Percentiles rank a stretch among this genome's conserved stretches.
phyloP scores from a whole-genome alignment of 30 jellyfish, hydroid and myxozoan genomes.

The Catostylus mosaicus region DNA sequence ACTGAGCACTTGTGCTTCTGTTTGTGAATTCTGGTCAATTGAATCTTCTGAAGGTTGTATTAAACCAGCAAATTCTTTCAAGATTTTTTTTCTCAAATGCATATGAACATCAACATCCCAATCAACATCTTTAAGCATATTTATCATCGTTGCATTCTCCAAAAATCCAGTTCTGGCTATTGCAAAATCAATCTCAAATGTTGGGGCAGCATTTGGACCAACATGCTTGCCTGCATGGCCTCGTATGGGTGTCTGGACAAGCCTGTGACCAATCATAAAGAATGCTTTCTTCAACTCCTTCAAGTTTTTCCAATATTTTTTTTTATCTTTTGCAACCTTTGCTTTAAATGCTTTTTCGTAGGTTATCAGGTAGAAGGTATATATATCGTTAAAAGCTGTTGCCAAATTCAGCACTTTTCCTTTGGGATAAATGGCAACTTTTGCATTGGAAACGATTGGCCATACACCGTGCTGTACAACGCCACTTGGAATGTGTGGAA shows the following conservation, averaged over 20 bases:
- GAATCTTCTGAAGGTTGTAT: neutral
- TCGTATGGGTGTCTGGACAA: conserved; percentile 31
- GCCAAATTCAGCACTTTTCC: conserved; percentile 10
- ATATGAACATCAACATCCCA: conserved; percentile 9
- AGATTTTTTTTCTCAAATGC: neutral
- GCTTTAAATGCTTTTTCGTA: conserved; percentile 3
- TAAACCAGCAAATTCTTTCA: neutral
- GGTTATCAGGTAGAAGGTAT: conserved; percentile 19
- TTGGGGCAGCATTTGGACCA: conserved; percentile 61
- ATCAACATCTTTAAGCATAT: neutral
- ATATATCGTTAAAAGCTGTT: conserved; percentile 36
- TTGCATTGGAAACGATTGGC: conserved; percentile 30
- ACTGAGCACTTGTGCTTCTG: neutral
- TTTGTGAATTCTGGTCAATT: neutral
- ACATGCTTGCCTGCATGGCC: neutral
- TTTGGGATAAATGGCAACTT: conserved; percentile 18
- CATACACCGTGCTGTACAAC: conserved; percentile 28
- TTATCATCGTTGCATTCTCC: neutral
- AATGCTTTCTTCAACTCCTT: neutral
- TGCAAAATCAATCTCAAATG: conserved; percentile 25
- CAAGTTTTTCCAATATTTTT: neutral
- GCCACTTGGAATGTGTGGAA: neutral
- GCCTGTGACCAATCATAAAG: conserved; percentile 1
- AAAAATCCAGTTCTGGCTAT: neutral
- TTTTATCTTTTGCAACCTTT: neutral